Base-by-base conservation (phyloP, 2,797 vertebrate species). In the Rhinella marina region DNA sequence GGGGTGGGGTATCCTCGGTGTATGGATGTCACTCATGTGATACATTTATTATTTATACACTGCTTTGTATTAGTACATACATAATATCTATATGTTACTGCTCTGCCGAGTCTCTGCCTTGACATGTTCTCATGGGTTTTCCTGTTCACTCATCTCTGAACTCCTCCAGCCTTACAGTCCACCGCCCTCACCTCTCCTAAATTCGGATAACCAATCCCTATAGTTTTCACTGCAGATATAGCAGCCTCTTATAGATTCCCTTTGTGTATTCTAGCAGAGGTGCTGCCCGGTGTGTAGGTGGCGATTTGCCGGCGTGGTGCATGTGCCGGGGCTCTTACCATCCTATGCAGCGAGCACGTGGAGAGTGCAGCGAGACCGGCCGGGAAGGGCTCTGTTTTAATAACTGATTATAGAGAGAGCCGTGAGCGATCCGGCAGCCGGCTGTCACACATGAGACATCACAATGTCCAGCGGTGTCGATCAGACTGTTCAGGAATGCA, bases 111-210 rank as follows among this genome's bases (percentile, higher is more conserved):
- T 8, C 32, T 41, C 61, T 82, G 80, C 27, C 59, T 32, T 52
- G 80, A 82, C 59, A 82, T 82, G 80, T 82, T 82, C 29, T n/a
- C 6, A 7, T 48, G 80, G 80, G 80, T 64, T 82, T 82, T 66
- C 61, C 77, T 6, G 59, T 50, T 41, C 32, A 12, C 27, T 10
- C 61, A 56, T 12, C 78, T 59, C 19, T 80, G 56, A 29, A 59
- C 25, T 29, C 54, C 27, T 59, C 17, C 54, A 32, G 56, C 12
- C 25, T 32, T 21, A 29, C 10, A 61, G 23, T n/a, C 12, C n/a
- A 1, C 41, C 23, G 10, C 75, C 75, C 19, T 25, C n/a, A 25
- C 75, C 23, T 77, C 8, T 54, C 50, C 48, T 16, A 21, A 14
- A 50, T 9, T 8, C 23, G 21, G 21, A 32, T 3, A 9, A 19